phyloP scores from a whole-genome alignment of 2,113 vertebrate genomes.

The Trichomycterus rosablanca region DNA sequence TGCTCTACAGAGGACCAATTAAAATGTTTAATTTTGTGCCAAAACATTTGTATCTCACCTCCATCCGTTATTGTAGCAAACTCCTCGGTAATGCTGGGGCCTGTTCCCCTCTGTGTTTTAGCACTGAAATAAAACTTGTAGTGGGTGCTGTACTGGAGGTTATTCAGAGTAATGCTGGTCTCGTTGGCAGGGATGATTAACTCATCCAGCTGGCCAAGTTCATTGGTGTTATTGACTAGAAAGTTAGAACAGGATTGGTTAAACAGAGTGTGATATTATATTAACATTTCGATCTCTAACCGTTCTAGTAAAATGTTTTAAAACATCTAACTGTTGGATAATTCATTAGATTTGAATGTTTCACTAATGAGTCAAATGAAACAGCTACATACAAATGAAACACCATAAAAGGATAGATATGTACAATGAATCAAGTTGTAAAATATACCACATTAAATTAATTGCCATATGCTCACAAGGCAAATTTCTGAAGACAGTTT shows the following conservation, averaged over 20 bases:
- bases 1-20: background rate
- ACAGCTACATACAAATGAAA: too few species aligned
- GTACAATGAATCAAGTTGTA: too few species aligned
- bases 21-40: background rate
- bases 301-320: too few species aligned
- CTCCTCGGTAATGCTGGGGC: conserved; percentile 82
- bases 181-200: conserved; percentile 85
- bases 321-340: too few species aligned
- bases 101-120: conserved; percentile 78
- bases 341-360: too few species aligned
- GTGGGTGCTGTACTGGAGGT: conserved; percentile 90
- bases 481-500: too few species aligned
- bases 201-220: conserved; percentile 82
- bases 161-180: conserved; percentile 81
- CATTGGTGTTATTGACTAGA: conserved; percentile 91
- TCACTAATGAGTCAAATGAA: too few species aligned
- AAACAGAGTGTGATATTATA: conserved; percentile 19
- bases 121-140: conserved; percentile 96
- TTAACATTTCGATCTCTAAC: too few species aligned
- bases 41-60: conserved; percentile 76
- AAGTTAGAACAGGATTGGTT: conserved; percentile 22
- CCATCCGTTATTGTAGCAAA: conserved; percentile 83
- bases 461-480: too few species aligned
- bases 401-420: too few species aligned
- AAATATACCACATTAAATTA: too few species aligned